Evolutionary conservation across 2,113 vertebrate genomes (phyloP).

Genomic region (Madoqua kirkii): DNA sequence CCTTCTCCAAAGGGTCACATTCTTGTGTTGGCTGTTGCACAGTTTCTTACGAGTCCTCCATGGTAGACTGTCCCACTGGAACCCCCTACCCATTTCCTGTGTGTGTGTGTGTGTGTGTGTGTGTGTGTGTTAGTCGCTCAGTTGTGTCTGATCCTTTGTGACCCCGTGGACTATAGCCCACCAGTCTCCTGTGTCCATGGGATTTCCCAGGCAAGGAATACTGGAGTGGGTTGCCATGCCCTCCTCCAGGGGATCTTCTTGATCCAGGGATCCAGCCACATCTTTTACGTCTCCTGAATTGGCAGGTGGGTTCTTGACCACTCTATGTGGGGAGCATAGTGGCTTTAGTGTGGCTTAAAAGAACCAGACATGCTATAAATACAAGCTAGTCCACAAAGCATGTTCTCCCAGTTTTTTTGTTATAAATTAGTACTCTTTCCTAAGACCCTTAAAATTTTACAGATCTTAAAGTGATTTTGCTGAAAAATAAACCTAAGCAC

Average conservation of each 20-base stretch:
- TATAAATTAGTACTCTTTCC: background rate
- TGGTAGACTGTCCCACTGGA: background rate
- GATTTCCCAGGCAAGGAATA: background rate
- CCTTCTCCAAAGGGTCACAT: background rate
- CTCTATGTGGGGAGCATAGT: background rate
- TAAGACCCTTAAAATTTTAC: background rate
- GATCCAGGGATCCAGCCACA: background rate
- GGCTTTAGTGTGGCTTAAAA: background rate
- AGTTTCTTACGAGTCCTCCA: accelerated
- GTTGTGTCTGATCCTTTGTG: background rate
- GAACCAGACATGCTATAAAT: background rate
- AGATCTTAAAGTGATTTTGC: background rate
- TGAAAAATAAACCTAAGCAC: background rate
- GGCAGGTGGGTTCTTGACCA: background rate
- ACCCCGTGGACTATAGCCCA: accelerated
- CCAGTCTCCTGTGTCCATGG: background rate
- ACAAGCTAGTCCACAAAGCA: background rate
- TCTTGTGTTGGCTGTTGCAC: background rate
- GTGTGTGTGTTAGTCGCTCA: background rate
- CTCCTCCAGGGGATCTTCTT: background rate
- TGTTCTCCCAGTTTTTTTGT: background rate
- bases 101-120: background rate
- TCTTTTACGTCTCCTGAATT: background rate
- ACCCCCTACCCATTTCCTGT: background rate
- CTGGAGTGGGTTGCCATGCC: background rate